Base-by-base conservation (phyloP, 2,888 invertebrate genomes). In the Volucella zonaria region DNA sequence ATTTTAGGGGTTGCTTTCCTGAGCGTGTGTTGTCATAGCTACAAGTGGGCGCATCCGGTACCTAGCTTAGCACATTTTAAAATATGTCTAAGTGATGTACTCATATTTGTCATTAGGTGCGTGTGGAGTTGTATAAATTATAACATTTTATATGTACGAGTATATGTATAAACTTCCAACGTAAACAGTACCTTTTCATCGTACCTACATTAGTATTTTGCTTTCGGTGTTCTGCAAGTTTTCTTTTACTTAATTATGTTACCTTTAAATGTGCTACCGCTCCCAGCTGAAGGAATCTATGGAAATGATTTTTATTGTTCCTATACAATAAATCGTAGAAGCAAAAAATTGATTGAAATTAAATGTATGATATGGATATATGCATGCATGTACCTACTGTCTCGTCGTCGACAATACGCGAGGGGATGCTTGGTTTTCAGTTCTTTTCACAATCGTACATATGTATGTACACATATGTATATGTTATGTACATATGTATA, bases 31-130 rank as follows among this genome's bases (percentile, higher is more conserved):
- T 79, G 79, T 59, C 74, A 82, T 82, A 79, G 82, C 74, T 82
- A 79, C 82, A 82, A 82, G 78, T 68, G 82, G 68, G 79, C 82
- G 78, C 82, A 79, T 82, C 68, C 31, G 31, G 58, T 42, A 51
- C 64, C 68, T 78, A 78, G 73, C 73, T 78, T 78, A 73, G 78
- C 61, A 78, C 68, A 74, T 79, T 74, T 79, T 79, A 82, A 82
- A 82, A 74, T 78, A 79, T 74, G 78, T 82, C 74, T 74, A 74
- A 82, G 74, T 79, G 82, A 74, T 79, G 67, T 78, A 74, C 58
- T 70, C 11, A 43, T 62, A 23, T 47, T 54, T 47, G 49, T 58
- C 31, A 31, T 58, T 70, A 47, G 58, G 31, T 23, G 56, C 15
- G 14, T 42, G 52, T 47, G 40, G 42, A 62, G 49, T 62, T 82